These are phyloP conservation scores for Cydia fagiglandana DNA, from an alignment of 1,140 invertebrate genomes.

Conservation along the genomic window DNA sequence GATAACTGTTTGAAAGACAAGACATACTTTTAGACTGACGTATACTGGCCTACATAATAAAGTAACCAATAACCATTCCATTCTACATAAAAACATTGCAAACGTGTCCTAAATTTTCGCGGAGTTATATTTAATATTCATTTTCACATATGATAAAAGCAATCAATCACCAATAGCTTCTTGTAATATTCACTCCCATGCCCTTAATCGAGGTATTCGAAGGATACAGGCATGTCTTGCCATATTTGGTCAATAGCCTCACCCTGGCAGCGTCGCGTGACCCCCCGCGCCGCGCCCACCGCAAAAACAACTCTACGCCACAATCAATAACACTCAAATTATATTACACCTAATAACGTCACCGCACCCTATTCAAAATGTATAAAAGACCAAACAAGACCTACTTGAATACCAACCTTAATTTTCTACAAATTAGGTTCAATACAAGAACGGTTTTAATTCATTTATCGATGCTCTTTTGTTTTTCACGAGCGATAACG, in stretches of 20 bases:
- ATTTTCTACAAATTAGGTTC: neutral
- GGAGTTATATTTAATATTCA: too few species aligned
- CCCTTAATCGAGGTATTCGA: neutral
- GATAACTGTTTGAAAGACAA: too few species aligned
- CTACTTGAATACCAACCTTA: neutral
- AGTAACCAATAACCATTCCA: too few species aligned
- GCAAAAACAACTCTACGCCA: neutral
- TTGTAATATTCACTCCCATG: neutral
- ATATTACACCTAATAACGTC: neutral
- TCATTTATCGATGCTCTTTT: too few species aligned
- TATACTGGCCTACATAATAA: too few species aligned
- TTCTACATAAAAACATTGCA: too few species aligned
- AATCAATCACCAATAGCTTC: too few species aligned
- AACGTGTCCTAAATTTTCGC: too few species aligned
- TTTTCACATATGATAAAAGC: too few species aligned
- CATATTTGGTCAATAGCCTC: neutral
- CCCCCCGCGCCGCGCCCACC: neutral
- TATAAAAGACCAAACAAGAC: neutral
- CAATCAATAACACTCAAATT: constrained; percentile 17
- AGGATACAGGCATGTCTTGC: neutral
- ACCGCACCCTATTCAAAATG: neutral
- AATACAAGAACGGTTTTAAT: neutral
- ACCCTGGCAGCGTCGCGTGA: neutral
- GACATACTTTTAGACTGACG: too few species aligned
- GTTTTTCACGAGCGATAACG: too few species aligned